phyloP scores from a whole-genome alignment of 1,140 invertebrate genomes.

The Sweltsa coloradensis region DNA sequence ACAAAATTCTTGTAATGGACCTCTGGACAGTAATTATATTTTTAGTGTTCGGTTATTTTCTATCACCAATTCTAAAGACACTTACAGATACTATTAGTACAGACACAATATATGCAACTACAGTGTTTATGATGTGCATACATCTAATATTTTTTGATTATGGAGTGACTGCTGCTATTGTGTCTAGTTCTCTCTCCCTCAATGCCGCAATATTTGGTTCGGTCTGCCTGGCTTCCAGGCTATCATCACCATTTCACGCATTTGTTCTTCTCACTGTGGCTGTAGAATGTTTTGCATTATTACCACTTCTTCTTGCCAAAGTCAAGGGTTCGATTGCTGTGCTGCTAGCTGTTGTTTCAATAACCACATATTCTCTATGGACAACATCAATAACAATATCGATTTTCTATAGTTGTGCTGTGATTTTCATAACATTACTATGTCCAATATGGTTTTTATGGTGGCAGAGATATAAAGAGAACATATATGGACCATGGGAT shows the following conservation, averaged over 20 bases:
- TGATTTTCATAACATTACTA: conserved; percentile 52
- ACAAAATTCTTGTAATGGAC: conserved; percentile 30
- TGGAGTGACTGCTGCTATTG: conserved; percentile 63
- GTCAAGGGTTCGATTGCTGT: conserved; percentile 31
- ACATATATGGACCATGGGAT: conserved; percentile 94
- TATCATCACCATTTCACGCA: conserved; percentile 70
- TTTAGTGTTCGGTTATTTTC: conserved; percentile 66
- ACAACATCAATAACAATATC: conserved; percentile 41
- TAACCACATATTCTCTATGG: conserved; percentile 39
- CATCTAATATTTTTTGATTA: conserved; percentile 91
- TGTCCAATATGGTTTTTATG: conserved; percentile 70
- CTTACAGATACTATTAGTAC: conserved; percentile 92
- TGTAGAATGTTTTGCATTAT: conserved; percentile 77
- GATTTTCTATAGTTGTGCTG: conserved; percentile 43
- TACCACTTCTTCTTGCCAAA: conserved; percentile 62
- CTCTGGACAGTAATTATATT: conserved; percentile 63
- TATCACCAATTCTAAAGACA: conserved; percentile 86
- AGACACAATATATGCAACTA: conserved; percentile 90
- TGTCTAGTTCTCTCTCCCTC: conserved; percentile 70
- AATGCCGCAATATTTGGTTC: conserved; percentile 89
- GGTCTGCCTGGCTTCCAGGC: conserved; percentile 83
- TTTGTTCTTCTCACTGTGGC: conserved; percentile 79
- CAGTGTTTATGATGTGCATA: conserved; percentile 72
- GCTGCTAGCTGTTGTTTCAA: conserved; percentile 26
- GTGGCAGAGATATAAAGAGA: conserved; percentile 79